Evolutionary conservation across 2,888 invertebrate genomes (phyloP).

Genomic region (Polydrusus pterygomalis): DNA sequence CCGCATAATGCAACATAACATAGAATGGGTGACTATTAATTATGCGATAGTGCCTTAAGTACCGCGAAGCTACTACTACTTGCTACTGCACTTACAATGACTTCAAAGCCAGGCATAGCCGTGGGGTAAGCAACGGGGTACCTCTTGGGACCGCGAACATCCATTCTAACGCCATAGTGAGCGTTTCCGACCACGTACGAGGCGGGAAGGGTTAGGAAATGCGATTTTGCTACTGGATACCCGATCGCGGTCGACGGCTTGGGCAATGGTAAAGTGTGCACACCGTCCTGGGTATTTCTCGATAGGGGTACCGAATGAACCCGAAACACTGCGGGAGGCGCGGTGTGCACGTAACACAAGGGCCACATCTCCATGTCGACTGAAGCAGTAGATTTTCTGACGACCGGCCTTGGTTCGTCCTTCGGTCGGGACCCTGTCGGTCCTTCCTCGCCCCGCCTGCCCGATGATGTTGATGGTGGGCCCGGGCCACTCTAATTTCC

Average conservation of each 20-base stretch:
- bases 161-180: conserved; percentile 49
- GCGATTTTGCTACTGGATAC: conserved; percentile 53
- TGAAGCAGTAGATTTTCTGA: conserved; percentile 40
- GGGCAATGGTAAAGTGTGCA: conserved; percentile 66
- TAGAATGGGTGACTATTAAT: conserved; percentile 5
- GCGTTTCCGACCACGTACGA: conserved; percentile 61
- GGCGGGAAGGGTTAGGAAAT: conserved; percentile 67
- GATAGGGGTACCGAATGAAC: conserved; percentile 43
- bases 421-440: conserved; percentile 61
- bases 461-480: conserved; percentile 46
- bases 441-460: conserved; percentile 13
- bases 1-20: neutral
- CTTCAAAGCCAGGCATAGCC: conserved; percentile 42
- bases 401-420: conserved; percentile 69
- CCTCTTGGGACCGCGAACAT: conserved; percentile 39
- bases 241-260: conserved; percentile 40
- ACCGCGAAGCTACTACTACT: conserved; percentile 17
- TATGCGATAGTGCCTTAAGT: conserved; percentile 4
- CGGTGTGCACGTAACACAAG: conserved; percentile 68
- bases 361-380: conserved; percentile 68
- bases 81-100: conserved; percentile 53
- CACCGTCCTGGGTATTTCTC: conserved; percentile 52
- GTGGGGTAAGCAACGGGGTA: conserved; percentile 28
- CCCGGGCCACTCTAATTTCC: conserved; percentile 66
- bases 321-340: conserved; percentile 58